Conservation (phyloP, 2,113 vertebrate genomes). For the Scortum barcoo region DNA sequence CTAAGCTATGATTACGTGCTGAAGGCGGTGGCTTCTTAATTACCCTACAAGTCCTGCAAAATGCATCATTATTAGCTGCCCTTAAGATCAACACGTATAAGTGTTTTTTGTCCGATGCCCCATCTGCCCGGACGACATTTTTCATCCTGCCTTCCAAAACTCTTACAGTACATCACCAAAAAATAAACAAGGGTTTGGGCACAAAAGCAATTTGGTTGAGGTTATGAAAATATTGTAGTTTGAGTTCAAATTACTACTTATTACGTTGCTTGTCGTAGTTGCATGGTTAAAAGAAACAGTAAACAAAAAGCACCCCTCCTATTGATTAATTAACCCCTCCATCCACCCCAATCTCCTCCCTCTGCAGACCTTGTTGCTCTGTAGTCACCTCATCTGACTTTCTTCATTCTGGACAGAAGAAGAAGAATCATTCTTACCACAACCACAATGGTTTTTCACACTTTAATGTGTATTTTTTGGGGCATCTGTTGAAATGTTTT, state of each 20-base stretch:
- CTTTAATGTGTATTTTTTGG: no score
- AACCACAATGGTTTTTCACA: no score
- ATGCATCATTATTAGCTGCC: not conserved
- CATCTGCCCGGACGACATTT: no score
- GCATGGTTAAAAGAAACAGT: not conserved
- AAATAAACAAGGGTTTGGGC: not conserved
- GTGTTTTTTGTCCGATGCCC: no score
- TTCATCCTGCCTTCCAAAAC: no score
- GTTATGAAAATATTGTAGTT: not conserved
- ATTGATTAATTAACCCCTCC: no score
- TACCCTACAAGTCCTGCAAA: not conserved
- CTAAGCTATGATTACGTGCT: not conserved
- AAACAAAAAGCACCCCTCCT: no score
- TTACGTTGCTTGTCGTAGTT: no score
- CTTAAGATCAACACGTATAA: not conserved
- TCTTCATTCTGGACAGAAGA: no score
- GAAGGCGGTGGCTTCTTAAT: not conserved
- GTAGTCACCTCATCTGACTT: not conserved
- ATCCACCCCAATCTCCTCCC: not conserved
- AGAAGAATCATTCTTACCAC: no score
- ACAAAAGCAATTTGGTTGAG: not conserved
- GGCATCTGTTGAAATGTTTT: not conserved
- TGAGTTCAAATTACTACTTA: not conserved
- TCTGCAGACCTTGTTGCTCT: not conserved
- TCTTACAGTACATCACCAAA: no score